Base-by-base conservation (phyloP, 1,140 invertebrate genomes). In the Lepidotrigona ventralis region DNA sequence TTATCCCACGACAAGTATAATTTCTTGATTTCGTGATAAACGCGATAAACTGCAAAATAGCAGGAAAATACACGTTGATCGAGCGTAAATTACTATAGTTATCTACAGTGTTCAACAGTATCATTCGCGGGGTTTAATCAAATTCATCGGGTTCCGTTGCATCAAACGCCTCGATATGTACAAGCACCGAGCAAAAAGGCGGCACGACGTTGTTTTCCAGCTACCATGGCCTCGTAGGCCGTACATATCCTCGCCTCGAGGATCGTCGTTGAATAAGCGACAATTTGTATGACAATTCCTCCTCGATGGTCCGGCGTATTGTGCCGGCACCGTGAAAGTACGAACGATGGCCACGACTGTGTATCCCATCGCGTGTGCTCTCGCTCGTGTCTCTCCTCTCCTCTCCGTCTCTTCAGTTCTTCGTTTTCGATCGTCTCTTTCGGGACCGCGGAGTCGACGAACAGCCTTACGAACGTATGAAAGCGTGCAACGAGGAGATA, bases 241-340 rank as follows among this genome's bases (percentile, higher is more conserved):
- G 46, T 85, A 66, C 86, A 84, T 46, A 46, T 88, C 80, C 84
- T 84, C 78, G 84, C 73, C 79, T 81, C 33, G 39, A 23, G 87
- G 66, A 85, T 81, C 80, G 78, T 81, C 69, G 77, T 58, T 89
- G 90, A 89, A 91, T 91, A 90, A 91, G 88, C 90, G 89, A 90
- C 90, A 91, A 91, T 91, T 91, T 91, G 90, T 91, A 91, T 91
- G 90, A 91, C 90, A 90, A 91, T 91, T 91, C 85, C 69, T 81
- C 76, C 39, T 71, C 84, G 84, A 90, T 89, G 90, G 88, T 83
- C 81, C 78, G 84, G 83, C 81, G 90, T 84, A 90, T 91, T 89
- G 86, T 91, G 89, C 80, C 75, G 80, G 79, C 74, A 85, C 85
- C 39, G 85, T 86, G 84, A 88, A 90, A 90, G 87, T 88, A 89